Evolutionary conservation across 92 coral and sea anemone genomes (phyloP).

Genomic region (Metridium senile): DNA sequence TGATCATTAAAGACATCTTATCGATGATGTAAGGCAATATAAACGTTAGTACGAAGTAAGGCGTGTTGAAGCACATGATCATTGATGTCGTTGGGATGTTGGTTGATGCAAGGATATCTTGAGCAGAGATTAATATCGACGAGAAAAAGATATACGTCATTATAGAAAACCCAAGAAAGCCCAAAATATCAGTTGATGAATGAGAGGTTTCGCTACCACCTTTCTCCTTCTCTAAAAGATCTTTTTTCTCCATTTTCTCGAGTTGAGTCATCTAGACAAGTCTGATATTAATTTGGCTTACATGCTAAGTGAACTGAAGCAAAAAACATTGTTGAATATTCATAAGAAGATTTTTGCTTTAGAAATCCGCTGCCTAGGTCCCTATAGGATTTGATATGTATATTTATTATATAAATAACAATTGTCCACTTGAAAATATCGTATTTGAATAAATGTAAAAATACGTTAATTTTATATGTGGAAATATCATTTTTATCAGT

Average conservation of each 20-base stretch:
- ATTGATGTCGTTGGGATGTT: conserved; percentile 21
- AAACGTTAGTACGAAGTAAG: conserved; percentile 22
- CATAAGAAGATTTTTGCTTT: too few relatives aligned
- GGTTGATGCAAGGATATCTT: conserved; percentile 38
- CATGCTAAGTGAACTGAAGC: too few relatives aligned
- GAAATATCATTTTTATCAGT: too few relatives aligned
- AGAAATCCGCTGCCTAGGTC: too few relatives aligned
- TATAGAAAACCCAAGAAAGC: conserved; percentile 23
- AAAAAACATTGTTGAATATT: too few relatives aligned
- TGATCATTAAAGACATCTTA: conserved; percentile 22
- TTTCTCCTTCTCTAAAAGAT: neutral
- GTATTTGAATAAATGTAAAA: too few relatives aligned
- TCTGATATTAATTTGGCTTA: too few relatives aligned
- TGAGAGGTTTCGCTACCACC: neutral
- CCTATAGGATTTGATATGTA: too few relatives aligned
- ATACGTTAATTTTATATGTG: too few relatives aligned
- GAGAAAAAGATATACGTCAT: conserved; percentile 17
- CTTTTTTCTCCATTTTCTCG: neutral
- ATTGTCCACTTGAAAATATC: too few relatives aligned
- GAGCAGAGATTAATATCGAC: conserved; percentile 20
- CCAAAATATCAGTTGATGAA: neutral
- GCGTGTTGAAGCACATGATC: conserved; percentile 24
- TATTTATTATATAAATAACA: too few relatives aligned
- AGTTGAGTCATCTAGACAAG: neutral
- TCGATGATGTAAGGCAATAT: conserved; percentile 29